Base-by-base conservation (phyloP, 2,888 invertebrate genomes). In the Cryptocheilus praepositus region DNA sequence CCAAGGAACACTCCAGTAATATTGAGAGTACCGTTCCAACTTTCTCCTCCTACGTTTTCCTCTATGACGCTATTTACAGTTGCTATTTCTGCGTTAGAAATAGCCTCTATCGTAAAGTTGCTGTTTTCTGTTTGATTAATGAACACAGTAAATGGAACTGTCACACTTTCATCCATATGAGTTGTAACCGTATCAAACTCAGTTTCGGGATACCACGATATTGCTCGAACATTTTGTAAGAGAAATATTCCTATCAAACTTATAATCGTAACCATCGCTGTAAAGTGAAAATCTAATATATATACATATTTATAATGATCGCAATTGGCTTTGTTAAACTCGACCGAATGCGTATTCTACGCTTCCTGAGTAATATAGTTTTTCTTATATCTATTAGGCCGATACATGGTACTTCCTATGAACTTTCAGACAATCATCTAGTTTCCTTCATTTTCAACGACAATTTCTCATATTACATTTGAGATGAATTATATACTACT, bases 1-100 rank as follows among this genome's bases (percentile, higher is more conserved):
- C 92, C 92, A 49, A 92, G 82, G 74, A 92, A 92, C 25, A 89
- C 82, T 5, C 90, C 92, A 1, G 84, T 81, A 0, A 91, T 79
- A 63, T 89, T 87, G 15, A 92, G 53, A 11, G 22, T 18, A 15
- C 72, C 72, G 45, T 55, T 15, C 3, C 22, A 56, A 11, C 1
- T 43, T 21, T 57, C 4, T 36, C n/a, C 18, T 25, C 43, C 45
- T 18, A 18, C 7, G 15, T 22, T 49, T 0, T 11, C 45, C 19
- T 18, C 16, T 13, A 44, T 2, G 15, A 46, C 4, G 4, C 51
- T 13, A 25, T 81, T 70, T 1, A 66, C 69, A 18, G 75, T 65
- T 11, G 74, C 75, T 11, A 87, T 75, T 21, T 82, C 65, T 5
- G 64, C 55, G 57, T 85, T 70, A 3, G 82, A 70, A 1, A 61